phyloP scores from a whole-genome alignment of 2,797 vertebrate genomes.

The Mormyrus hasselquistii region DNA sequence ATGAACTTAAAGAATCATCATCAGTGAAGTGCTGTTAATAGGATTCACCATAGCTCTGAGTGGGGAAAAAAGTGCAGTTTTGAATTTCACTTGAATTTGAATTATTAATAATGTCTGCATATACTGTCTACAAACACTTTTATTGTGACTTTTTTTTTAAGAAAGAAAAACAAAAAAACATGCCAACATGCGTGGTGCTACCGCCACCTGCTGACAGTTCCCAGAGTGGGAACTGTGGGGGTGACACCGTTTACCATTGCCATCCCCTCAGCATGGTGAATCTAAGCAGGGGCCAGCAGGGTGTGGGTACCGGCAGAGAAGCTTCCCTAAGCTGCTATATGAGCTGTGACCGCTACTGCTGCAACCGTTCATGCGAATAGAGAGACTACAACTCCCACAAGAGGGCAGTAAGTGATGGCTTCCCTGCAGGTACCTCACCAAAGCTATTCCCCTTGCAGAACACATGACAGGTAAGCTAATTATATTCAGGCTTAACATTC shows the following conservation, averaged over 20 bases:
- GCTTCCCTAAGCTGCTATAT: not conserved
- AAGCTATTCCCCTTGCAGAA: not conserved
- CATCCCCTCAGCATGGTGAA: not conserved
- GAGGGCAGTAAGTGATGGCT: not conserved
- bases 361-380: not conserved
- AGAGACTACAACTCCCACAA: not conserved
- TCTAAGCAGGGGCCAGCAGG: not conserved
- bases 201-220: not conserved
- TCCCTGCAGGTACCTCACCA: not conserved
- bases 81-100: not conserved
- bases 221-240: not conserved
- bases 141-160: no score
- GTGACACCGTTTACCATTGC: not conserved
- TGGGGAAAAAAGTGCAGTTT: not conserved
- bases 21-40: not conserved
- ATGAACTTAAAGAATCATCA: not conserved
- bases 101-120: not conserved
- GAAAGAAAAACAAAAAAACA: no score
- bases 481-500: not conserved
- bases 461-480: not conserved
- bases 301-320: not conserved
- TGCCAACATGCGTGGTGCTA: not conserved
- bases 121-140: not conserved
- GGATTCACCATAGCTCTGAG: not conserved
- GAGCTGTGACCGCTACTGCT: not conserved